Evolutionary conservation across 2,888 invertebrate genomes (phyloP).

Genomic region (Erebia epiphron): DNA sequence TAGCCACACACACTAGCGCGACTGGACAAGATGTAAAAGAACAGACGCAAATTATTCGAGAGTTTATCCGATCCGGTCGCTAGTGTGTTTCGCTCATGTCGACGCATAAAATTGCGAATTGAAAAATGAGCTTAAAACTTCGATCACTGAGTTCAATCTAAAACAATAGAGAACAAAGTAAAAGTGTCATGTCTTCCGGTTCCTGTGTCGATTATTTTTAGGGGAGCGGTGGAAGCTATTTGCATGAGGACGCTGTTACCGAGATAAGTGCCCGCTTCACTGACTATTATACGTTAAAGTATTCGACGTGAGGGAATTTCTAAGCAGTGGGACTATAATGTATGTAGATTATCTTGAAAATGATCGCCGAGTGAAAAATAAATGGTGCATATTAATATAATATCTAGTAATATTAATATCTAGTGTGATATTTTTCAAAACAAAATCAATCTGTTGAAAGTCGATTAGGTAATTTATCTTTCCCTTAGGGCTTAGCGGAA

Average conservation of each 20-base stretch:
- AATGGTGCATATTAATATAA: no score
- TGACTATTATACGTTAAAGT: constrained; percentile 17
- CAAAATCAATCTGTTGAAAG: no score
- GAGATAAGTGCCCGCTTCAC: constrained; percentile 15
- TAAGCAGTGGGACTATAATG: constrained; percentile 10
- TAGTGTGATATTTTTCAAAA: background rate
- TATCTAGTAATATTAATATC: background rate
- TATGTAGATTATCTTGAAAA: background rate
- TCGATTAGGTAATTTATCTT: no score
- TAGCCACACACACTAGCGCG: no score
- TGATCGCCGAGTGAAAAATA: background rate
- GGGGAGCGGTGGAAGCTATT: constrained; percentile 24
- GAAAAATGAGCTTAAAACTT: constrained; percentile 12
- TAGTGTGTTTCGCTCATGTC: no score
- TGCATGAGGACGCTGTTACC: constrained; percentile 29
- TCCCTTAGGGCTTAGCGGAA: no score
- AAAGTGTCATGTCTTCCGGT: constrained; percentile 33
- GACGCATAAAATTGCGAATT: constrained; percentile 5
- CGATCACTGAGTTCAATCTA: constrained; percentile 4
- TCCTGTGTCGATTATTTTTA: constrained; percentile 34
- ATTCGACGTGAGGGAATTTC: constrained; percentile 22
- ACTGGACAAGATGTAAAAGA: no score
- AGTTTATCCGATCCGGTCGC: no score
- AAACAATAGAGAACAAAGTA: background rate
- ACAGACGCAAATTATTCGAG: no score